A percentile compares a stretch with the other conserved stretches of the same genome.
Conservation (phyloP, 1,140 invertebrate species). For the Caerostris extrusa region DNA sequence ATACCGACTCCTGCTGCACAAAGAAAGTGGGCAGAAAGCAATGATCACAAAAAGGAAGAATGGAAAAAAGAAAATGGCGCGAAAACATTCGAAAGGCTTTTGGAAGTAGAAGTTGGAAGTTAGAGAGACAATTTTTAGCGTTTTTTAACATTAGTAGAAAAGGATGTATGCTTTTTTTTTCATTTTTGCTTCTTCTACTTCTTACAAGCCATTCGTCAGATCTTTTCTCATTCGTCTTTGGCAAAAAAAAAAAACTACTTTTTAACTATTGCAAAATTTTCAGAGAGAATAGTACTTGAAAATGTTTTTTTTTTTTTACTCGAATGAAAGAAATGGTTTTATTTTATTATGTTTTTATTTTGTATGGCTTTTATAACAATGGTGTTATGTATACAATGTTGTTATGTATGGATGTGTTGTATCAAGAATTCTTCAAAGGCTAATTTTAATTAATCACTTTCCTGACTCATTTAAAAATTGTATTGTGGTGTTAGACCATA, state of each 20-base stretch:
- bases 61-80: not conserved
- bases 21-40: constrained; percentile 30
- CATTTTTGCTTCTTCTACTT: not conserved
- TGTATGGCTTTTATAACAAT: too few species aligned
- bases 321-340: too few species aligned
- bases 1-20: constrained; percentile 13
- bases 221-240: not conserved
- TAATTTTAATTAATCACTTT: too few species aligned
- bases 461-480: too few species aligned
- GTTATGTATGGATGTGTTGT: too few species aligned
- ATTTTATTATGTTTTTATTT: too few species aligned
- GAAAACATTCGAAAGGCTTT: constrained; percentile 42
- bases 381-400: too few species aligned
- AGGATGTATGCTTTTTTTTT: not conserved
- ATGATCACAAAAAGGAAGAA: constrained; percentile 27
- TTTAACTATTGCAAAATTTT: not conserved
- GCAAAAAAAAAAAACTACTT: not conserved
- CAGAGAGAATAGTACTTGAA: not conserved
- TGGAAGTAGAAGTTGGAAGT: constrained; percentile 49
- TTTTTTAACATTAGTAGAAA: constrained; percentile 51
- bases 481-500: too few species aligned
- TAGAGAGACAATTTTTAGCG: constrained; percentile 15
- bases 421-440: too few species aligned
- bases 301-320: too few species aligned
- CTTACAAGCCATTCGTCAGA: not conserved